Evolutionary conservation across 2,888 invertebrate species (phyloP), one percentile per base, ranked within the genome.

Genomic region (Sycophila texana): DNA sequence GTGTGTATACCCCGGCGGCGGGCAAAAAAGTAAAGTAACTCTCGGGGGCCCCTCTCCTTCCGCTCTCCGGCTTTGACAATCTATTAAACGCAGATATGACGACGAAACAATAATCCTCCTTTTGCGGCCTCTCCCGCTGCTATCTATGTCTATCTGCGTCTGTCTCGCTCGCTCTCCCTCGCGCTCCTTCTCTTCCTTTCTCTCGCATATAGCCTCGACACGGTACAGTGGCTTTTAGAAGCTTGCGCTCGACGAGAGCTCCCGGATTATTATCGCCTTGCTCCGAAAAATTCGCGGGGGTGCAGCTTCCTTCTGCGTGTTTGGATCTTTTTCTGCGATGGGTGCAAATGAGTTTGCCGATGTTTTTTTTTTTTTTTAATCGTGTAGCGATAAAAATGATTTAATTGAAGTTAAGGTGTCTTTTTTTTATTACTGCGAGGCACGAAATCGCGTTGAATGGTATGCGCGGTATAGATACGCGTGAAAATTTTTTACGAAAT

Each of bases 101-200:
- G 18, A 47, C 10, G 63, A 70, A 76, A 76, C 63, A 49, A 51
- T 49, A 22, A 49, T 47, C 63, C 61, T 60, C 70, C 80, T 73
- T 74, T n/a, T n/a, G n/a, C 65, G 58, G 63, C 51, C 72, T 74
- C 75, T 81, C 72, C 77, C 74, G 26, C 74, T 78, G 7, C 66
- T 77, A 55, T 63, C 53, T 14, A n/a, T n/a, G 20, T 57, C 53
- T 58, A 70, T 57, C 14, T 68, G n/a, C n/a, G n/a, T 4, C 22
- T 58, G n/a, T 49, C 47, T 65, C 57, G 47, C 18, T 12, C 51
- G 1, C 26, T 26, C 26, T 26, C 26, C 26, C 1, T 2, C 26
- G 26, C 26, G 26, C 26, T 63, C 58, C 18, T 18, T 67, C 49
- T 74, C 49, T 63, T 71, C 61, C 67, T 68, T 78, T 74, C 68